phyloP scores from a whole-genome alignment of 1,140 invertebrate genomes.

The Ylistrum balloti region DNA sequence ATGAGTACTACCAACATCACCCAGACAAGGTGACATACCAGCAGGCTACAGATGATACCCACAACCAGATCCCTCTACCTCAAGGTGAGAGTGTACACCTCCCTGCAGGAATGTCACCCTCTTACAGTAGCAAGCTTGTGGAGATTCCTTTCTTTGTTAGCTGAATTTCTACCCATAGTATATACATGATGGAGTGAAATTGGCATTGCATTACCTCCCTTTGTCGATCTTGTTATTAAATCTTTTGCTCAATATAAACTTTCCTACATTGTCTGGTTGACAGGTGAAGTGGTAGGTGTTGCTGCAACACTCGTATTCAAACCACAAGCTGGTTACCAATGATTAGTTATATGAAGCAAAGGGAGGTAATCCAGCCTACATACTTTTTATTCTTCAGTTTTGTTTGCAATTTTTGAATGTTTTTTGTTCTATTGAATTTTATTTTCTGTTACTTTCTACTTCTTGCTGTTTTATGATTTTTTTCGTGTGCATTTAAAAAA shows the following conservation, averaged over 20 bases:
- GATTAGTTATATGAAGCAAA: neutral
- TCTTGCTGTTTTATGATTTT: no score
- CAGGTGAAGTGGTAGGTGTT: no score
- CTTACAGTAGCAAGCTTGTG: slow-evolving; percentile 37
- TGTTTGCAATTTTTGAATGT: no score
- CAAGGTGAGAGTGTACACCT: slow-evolving; percentile 7
- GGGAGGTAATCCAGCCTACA: neutral
- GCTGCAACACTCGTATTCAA: no score
- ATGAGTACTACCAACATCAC: slow-evolving; percentile 41
- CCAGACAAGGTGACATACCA: neutral
- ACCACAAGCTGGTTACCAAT: no score
- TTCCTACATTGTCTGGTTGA: no score
- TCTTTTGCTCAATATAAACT: no score
- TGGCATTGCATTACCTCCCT: neutral
- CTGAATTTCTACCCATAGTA: neutral
- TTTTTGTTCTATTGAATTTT: no score
- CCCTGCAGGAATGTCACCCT: neutral
- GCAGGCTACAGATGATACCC: slow-evolving; percentile 6
- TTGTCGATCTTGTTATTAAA: neutral
- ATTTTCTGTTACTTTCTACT: no score
- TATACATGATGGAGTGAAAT: neutral
- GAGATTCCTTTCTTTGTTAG: neutral
- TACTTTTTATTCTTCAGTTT: no score
- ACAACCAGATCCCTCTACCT: slow-evolving; percentile 20
- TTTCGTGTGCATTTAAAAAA: no score